Percentiles rank a stretch among this genome's conserved stretches.
These are phyloP conservation scores for Magallana nippona DNA, from an alignment of 2,888 invertebrate genomes.

Conservation along the genomic window DNA sequence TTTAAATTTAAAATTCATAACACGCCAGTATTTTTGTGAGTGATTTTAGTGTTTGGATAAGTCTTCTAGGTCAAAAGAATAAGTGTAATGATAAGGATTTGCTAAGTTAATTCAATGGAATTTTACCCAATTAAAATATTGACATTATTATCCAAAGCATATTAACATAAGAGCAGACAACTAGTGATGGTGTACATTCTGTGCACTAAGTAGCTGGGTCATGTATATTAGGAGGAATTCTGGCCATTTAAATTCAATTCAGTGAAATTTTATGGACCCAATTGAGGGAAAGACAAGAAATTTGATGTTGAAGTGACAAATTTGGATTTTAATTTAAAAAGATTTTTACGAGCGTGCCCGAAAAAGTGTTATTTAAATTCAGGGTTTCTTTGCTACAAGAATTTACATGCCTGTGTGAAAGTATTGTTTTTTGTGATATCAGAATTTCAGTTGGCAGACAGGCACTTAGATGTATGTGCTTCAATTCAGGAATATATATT, in stretches of 20 bases:
- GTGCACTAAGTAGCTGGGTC: conserved; percentile 21
- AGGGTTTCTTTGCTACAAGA: background rate
- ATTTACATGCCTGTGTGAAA: background rate
- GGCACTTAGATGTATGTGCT: background rate
- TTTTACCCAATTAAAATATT: background rate
- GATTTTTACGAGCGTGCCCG: background rate
- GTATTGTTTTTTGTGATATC: background rate
- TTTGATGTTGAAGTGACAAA: conserved; percentile 29
- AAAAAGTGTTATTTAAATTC: conserved; percentile 9
- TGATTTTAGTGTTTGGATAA: conserved; percentile 15
- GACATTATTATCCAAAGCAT: background rate
- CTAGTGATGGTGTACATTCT: background rate
- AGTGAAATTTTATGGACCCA: conserved; percentile 9
- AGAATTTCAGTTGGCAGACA: background rate
- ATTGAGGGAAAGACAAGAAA: conserved; percentile 25
- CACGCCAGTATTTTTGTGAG: background rate
- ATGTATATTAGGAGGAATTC: conserved; percentile 5
- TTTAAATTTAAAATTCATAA: too few relatives aligned
- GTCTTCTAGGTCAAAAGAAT: conserved; percentile 6
- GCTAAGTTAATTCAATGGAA: background rate
- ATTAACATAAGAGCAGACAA: conserved; percentile 8
- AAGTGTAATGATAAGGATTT: conserved; percentile 10
- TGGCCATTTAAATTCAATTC: conserved; percentile 14
- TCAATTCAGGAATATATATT: conserved; percentile 5
- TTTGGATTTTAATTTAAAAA: conserved; percentile 19